Evolutionary conservation across 2,797 vertebrate genomes (phyloP).

Genomic region (Rhincodon typus): DNA sequence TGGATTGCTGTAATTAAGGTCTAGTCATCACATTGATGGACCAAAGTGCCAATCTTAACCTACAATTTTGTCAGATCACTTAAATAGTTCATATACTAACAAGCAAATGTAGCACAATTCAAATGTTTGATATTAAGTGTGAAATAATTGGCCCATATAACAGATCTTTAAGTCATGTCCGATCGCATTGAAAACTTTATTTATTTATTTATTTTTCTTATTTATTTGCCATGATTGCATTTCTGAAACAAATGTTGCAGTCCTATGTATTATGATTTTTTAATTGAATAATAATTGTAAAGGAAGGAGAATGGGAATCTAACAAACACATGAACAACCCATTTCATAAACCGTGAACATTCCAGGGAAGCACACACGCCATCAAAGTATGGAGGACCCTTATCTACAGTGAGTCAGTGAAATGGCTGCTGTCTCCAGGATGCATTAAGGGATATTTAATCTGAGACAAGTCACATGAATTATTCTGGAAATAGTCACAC

Average conservation of each 20-base stretch:
- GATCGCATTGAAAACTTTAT: background rate
- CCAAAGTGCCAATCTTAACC: background rate
- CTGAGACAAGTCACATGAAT: background rate
- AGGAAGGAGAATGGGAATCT: background rate
- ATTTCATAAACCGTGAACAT: background rate
- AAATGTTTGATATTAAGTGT: background rate
- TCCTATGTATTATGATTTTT: background rate
- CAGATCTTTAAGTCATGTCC: no score
- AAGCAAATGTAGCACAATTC: background rate
- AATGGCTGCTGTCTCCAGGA: background rate
- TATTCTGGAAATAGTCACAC: background rate
- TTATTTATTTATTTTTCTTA: background rate
- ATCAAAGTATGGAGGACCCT: background rate
- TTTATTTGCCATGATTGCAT: background rate
- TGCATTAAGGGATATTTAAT: background rate
- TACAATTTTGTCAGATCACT: background rate
- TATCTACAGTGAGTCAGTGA: background rate
- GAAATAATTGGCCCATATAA: background rate
- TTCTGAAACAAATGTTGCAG: background rate
- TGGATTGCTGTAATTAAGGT: background rate
- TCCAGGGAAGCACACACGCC: background rate
- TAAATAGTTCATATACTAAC: background rate
- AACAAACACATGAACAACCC: background rate
- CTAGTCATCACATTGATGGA: background rate
- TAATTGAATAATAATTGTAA: background rate